These are phyloP conservation scores for Chrysopa pallens DNA, from an alignment of 1,140 invertebrate species.

Conservation along the genomic window DNA sequence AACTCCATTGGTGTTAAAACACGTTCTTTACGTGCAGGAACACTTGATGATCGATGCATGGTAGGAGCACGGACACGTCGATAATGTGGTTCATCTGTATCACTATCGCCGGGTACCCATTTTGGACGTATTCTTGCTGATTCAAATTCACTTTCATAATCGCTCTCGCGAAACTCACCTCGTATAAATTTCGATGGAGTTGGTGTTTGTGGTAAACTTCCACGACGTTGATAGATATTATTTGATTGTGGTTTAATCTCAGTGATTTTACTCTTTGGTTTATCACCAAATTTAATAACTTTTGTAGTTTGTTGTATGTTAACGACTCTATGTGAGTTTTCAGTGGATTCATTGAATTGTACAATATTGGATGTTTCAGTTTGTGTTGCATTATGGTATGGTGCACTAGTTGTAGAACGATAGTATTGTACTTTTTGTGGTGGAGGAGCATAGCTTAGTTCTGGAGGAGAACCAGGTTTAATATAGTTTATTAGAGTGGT, in stretches of 20 bases:
- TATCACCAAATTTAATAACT: constrained; percentile 42
- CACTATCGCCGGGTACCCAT: constrained; percentile 37
- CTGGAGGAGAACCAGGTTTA: constrained; percentile 36
- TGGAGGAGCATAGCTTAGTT: constrained; percentile 34
- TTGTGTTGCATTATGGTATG: constrained; percentile 36
- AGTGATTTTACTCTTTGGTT: constrained; percentile 13
- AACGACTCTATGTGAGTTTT: constrained; percentile 39
- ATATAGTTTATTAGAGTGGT: constrained; percentile 23
- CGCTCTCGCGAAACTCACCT: constrained; percentile 46
- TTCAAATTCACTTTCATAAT: constrained; percentile 52
- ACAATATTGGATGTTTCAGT: constrained; percentile 47
- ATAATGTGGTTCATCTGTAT: constrained; percentile 36
- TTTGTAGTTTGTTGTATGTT: constrained; percentile 48
- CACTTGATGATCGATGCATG: constrained; percentile 22
- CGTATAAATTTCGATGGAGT: constrained; percentile 46
- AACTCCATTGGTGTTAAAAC: constrained; percentile 39
- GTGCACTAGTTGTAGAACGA: constrained; percentile 29
- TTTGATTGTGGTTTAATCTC: constrained; percentile 18
- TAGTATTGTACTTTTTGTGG: constrained; percentile 27
- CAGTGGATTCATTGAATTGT: constrained; percentile 47
- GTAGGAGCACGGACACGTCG: constrained; percentile 35
- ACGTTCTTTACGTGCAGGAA: constrained; percentile 25
- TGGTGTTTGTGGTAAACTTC: constrained; percentile 25
- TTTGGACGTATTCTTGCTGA: constrained; percentile 33
- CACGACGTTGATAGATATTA: constrained; percentile 15